These are phyloP conservation scores for Alethe castanea DNA, from an alignment of 2,113 vertebrate species.

Conservation along the genomic window DNA sequence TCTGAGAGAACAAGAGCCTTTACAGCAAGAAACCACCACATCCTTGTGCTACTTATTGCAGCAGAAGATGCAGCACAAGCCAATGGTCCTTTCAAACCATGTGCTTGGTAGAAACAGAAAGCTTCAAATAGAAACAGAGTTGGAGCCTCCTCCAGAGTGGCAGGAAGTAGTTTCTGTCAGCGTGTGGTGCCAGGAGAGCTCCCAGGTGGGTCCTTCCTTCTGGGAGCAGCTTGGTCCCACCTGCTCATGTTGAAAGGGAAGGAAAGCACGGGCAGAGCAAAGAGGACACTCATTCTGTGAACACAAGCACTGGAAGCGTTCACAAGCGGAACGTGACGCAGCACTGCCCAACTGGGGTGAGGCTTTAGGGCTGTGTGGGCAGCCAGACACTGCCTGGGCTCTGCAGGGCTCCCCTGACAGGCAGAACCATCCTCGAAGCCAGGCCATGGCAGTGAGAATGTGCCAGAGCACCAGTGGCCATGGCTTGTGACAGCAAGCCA, in stretches of 20 bases:
- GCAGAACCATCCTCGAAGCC: not conserved
- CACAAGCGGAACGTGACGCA: accelerated
- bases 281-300: not conserved
- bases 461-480: not conserved
- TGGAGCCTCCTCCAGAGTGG: not conserved
- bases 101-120: not conserved
- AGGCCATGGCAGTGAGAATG: not conserved
- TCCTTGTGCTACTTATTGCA: not conserved
- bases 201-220: not conserved
- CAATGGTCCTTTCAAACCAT: not conserved
- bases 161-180: not conserved
- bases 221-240: not conserved
- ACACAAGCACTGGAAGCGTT: not conserved
- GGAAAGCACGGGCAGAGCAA: not conserved
- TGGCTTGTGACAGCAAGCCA: not conserved
- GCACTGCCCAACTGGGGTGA: not conserved
- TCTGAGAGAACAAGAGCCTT: not conserved
- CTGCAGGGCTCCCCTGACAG: not conserved
- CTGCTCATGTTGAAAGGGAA: not conserved
- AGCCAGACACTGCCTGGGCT: not conserved
- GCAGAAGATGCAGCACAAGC: not conserved
- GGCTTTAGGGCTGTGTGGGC: not conserved
- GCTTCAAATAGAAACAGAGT: not conserved
- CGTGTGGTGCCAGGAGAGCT: accelerated
- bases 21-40: not conserved